These are phyloP conservation scores for Chironomus striatipennis DNA, from an alignment of 1,140 invertebrate genomes.

Conservation along the genomic window DNA sequence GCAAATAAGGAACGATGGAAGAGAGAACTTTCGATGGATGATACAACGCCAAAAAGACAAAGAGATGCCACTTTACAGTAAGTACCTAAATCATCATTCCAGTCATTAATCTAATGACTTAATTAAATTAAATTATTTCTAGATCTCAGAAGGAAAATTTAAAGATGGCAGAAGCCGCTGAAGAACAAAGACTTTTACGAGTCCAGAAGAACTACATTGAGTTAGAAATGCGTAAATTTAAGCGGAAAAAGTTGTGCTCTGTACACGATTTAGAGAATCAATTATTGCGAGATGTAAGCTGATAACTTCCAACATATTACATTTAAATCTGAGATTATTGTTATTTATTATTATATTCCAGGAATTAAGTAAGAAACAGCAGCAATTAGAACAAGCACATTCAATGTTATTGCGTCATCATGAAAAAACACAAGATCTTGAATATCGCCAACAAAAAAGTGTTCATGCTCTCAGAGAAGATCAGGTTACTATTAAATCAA, in stretches of 20 bases:
- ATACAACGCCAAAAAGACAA: constrained; percentile 85
- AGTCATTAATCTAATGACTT: constrained; percentile 22
- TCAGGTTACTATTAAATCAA: constrained; percentile 46
- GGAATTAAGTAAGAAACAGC: constrained; percentile 90
- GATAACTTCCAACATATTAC: neutral
- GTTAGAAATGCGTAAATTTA: constrained; percentile 86
- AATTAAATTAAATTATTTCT: constrained; percentile 29
- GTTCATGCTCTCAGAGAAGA: constrained; percentile 81
- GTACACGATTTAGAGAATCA: constrained; percentile 87
- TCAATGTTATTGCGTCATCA: constrained; percentile 92
- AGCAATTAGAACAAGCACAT: constrained; percentile 91
- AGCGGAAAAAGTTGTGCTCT: constrained; percentile 77
- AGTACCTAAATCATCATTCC: constrained; percentile 32
- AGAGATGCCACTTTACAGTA: constrained; percentile 80
- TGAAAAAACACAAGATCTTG: constrained; percentile 92
- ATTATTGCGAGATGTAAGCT: constrained; percentile 72
- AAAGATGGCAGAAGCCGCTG: constrained; percentile 82
- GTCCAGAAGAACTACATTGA: constrained; percentile 87
- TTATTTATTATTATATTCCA: constrained; percentile 37
- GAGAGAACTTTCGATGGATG: constrained; percentile 82
- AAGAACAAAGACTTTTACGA: constrained; percentile 75
- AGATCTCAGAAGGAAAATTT: constrained; percentile 86
- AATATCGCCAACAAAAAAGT: constrained; percentile 89
- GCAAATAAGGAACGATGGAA: constrained; percentile 95
- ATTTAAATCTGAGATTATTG: neutral